Evolutionary conservation across 2,888 invertebrate genomes (phyloP), one percentile per base, ranked within the genome.

Genomic region (Mystacides longicornis): DNA sequence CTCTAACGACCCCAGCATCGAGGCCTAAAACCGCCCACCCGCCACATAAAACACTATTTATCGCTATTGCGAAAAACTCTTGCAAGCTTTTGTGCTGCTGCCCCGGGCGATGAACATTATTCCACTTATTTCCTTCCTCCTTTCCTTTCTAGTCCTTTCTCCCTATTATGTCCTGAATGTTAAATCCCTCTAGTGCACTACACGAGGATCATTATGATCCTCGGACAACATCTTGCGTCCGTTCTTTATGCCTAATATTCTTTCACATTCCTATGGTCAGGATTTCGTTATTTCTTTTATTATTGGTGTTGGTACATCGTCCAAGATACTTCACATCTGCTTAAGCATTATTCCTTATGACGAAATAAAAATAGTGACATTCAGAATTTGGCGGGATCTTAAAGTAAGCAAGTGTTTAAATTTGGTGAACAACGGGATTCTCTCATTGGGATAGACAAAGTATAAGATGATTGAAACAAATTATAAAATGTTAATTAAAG

Each of bases 1-100:
- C 43, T 45, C 37, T 21, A 42, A 19, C 47, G 49, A 18, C 43
- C 50, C 47, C 37, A 23, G 31, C 51, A 19, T 23, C 47, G 16
- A n/a, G 45, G 49, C 56, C 50, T 37, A n/a, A 31, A 18, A 21
- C 50, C 27, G 51, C 51, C 54, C 31, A 49, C 56, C 56, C 52
- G 54, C 51, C 51, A 47, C 56, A 56, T 56, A 56, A 59, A 56
- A 37, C 59, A 60, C 59, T 57, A 60, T 60, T 60, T 60, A 60
- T 60, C 55, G 55, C 47, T 49, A 46, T 42, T 56, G 49, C 49
- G 52, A 52, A 48, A 56, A 52, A 56, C 51, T 37, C 49, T 43
- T 47, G 56, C 56, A 52, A 48, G 56, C 27, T 56, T 56, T 48
- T 23, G 23, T 48, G 21, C 48, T 48, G 21, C 48, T 22, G 48